Base-by-base conservation (phyloP, 1,140 invertebrate species). In the Chironomus striatipennis region DNA sequence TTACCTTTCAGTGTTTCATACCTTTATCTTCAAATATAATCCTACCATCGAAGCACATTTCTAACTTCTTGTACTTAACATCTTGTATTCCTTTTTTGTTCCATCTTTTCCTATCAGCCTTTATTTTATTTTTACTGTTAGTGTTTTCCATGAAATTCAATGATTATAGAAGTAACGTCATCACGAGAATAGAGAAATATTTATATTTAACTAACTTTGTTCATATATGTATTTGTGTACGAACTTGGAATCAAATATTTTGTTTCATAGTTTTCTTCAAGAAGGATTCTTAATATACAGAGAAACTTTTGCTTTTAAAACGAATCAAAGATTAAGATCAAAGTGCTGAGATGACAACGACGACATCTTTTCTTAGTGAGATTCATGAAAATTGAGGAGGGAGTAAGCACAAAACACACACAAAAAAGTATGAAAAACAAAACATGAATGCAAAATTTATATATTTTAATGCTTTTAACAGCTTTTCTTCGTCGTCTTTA, bases 391-490 rank as follows among this genome's bases (percentile, higher is more conserved):
- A 34, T 34, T 34, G 24, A 34, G 24, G 12, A 12, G n/a, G 47
- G 12, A 57, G 47, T 15, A 15, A 57, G 15, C 8, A n/a, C 12
- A n/a, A 12, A n/a, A 57, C 47, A n/a, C 47, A 34, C 24, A 34
- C 24, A 34, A 34, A 34, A 34, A 34, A 34, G 47, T 57, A n/a
- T 57, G 12, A 34, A 34, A 34, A 34, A 34, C 24, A 34, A 34
- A 34, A 34, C 24, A 34, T 34, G 47, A 57, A 57, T 57, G 47
- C 24, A 34, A 34, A 57, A 57, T 47, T 47, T 57, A 57, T 57
- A 57, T 57, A 57, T 57, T n/a, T 15, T 57, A 57, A 57, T 57
- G 47, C 47, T 57, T 57, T 57, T 57, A 57, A 57, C 47, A 57
- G 47, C 47, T 57, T 57, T 57, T 57, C 47, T 15, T 57, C n/a